Percentiles rank a stretch among this genome's conserved stretches.
These are phyloP conservation scores for Echinometra lucunter DNA, from an alignment of 53 echinoderm and acorn worm species.

Conservation along the genomic window DNA sequence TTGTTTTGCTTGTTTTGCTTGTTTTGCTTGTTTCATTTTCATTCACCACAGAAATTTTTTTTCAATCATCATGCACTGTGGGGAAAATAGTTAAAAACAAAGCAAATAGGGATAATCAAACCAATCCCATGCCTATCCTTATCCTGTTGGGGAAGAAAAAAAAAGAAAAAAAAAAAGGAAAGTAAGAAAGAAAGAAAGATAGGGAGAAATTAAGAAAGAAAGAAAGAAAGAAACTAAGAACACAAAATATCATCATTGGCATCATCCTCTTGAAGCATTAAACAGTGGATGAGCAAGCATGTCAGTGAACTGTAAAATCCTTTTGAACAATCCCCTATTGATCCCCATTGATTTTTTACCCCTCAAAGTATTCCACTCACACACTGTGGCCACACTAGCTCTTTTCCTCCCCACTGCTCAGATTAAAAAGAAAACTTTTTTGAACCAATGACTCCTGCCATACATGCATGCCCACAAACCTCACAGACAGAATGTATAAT, in stretches of 20 bases:
- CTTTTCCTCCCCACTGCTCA: background rate
- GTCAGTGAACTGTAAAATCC: slow-evolving; percentile 54
- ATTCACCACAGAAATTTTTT: too few species aligned
- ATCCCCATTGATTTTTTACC: background rate
- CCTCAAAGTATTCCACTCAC: slow-evolving; percentile 14
- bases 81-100: too few species aligned
- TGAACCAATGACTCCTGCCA: background rate
- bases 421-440: slow-evolving; percentile 41
- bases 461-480: background rate
- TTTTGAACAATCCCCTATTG: slow-evolving; percentile 31
- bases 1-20: too few species aligned
- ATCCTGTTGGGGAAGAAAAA: too few species aligned
- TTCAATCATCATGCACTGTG: too few species aligned
- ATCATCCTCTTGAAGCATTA: slow-evolving; percentile 8
- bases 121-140: too few species aligned
- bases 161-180: too few species aligned
- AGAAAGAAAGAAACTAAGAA: background rate
- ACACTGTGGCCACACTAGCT: background rate
- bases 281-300: background rate
- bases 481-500: background rate
- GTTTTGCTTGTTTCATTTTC: too few species aligned
- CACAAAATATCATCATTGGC: background rate
- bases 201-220: background rate
- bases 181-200: too few species aligned
- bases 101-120: too few species aligned